Conservation (phyloP, 1,140 invertebrate genomes). For the Ceratina australensis region DNA sequence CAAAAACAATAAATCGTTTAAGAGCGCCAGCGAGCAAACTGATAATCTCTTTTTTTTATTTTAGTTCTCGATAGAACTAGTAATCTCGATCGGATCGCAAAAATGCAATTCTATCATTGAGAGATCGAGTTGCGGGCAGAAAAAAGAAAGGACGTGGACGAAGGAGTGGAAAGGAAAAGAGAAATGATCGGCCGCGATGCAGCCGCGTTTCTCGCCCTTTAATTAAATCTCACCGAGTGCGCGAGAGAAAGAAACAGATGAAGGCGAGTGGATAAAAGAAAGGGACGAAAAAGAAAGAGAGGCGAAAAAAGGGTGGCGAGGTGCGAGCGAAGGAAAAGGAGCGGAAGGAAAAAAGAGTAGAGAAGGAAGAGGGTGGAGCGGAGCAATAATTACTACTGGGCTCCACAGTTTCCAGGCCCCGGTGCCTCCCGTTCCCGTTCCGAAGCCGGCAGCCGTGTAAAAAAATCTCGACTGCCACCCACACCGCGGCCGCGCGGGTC, state of each 20-base stretch:
- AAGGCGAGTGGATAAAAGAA: background rate
- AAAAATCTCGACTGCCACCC: conserved; percentile 74
- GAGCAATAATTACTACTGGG: conserved; percentile 72
- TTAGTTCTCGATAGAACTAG: background rate
- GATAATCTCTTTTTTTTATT: background rate
- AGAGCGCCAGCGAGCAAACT: too few species aligned
- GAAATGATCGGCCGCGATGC: background rate
- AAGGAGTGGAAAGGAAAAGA: background rate
- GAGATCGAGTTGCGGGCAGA: background rate
- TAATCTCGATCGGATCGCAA: conserved; percentile 2
- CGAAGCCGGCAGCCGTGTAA: conserved; percentile 68
- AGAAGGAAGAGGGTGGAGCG: conserved; percentile 49
- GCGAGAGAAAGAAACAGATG: conserved; percentile 14
- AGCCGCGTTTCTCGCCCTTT: conserved; percentile 47
- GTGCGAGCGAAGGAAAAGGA: conserved; percentile 28
- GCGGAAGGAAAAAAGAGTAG: conserved; percentile 30
- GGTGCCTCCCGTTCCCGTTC: conserved; percentile 52
- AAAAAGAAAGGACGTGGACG: background rate
- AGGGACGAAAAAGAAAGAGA: conserved; percentile 39
- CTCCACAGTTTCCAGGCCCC: conserved; percentile 67
- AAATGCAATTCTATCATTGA: conserved; percentile 20
- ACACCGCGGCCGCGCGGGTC: conserved; percentile 44
- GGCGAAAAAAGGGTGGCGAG: conserved; percentile 18
- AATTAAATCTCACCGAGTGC: conserved; percentile 49
- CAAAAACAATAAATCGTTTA: too few species aligned